Evolutionary conservation across 2,888 invertebrate genomes (phyloP), one percentile per base, ranked within the genome.

Genomic region (Harpagoxenus sublaevis): DNA sequence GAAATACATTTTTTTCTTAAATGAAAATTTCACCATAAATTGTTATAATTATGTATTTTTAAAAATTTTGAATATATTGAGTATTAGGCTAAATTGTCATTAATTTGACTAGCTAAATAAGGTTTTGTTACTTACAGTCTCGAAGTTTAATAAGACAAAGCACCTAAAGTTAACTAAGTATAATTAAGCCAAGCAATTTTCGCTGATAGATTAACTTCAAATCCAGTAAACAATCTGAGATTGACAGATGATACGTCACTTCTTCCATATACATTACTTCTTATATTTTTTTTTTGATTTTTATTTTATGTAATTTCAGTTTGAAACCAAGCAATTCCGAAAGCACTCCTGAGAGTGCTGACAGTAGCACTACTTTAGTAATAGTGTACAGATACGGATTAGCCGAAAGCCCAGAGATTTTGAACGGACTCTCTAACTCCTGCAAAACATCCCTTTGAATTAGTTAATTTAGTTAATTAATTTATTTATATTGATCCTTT

Each of bases 281-380:
- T 60, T 23, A 23, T 15, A 18, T 60, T 71, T 35, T 18, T 18
- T 84, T 89, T 83, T 98, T 98, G 86, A 98, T 97, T 96, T 99
- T 99, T 92, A 99, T 99, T 96, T 99, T 99, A 95, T 99, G 98
- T 70, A 99, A 96, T 95, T 99, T 99, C 85, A 99, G 96, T 95
- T 99, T 99, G 95, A 99, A 99, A 77, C 99, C 99, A 78, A 99
- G 96, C 96, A 99, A 97, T 95, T 99, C 99, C 4, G 99, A 99
- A n/a, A 99, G 96, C 31, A 99, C 98, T 6, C 99, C 99, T 0
- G 99, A 99, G 73, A 99, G 96, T 2, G 99, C 99, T 0, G 99
- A 99, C 68, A 99, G 96, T 90, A 99, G 98, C 8, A 99, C 98
- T 78, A 99, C 98, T 96, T 99, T 99, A 12, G 98, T 98, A 86